These are phyloP conservation scores for Scaptomyza hsui DNA, from an alignment of 1,140 invertebrate genomes.

Conservation along the genomic window DNA sequence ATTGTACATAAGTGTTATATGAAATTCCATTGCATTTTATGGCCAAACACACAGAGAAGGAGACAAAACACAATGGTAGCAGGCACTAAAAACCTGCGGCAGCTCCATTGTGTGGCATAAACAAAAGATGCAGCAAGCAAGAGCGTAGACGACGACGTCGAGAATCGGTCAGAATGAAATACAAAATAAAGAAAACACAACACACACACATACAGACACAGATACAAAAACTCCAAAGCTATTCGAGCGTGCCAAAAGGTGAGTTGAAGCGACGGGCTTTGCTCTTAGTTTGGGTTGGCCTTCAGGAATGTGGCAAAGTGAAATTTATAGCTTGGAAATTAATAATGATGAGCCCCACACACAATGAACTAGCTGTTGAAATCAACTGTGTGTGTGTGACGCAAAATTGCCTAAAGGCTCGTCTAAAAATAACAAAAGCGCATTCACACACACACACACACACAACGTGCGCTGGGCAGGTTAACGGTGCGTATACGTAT, in stretches of 20 bases:
- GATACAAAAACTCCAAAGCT: slow-evolving; percentile 45
- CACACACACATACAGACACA: neutral
- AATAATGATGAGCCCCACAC: slow-evolving; percentile 72
- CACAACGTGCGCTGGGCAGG: slow-evolving; percentile 6
- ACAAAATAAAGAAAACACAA: slow-evolving; percentile 1
- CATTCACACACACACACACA: no score
- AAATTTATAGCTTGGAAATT: slow-evolving; percentile 82
- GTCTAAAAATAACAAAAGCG: slow-evolving; percentile 43
- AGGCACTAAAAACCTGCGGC: slow-evolving; percentile 77
- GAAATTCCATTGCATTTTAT: slow-evolving; percentile 82
- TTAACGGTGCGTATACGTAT: slow-evolving; percentile 46
- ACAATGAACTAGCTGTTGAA: slow-evolving; percentile 69
- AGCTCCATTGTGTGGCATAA: slow-evolving; percentile 76
- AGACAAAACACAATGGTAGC: slow-evolving; percentile 55
- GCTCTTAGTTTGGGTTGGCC: slow-evolving; percentile 43
- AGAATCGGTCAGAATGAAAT: slow-evolving; percentile 70
- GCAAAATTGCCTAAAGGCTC: slow-evolving; percentile 32
- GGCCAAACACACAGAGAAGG: slow-evolving; percentile 28
- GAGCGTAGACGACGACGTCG: slow-evolving; percentile 40
- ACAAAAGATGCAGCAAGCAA: slow-evolving; percentile 71
- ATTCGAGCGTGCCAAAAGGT: slow-evolving; percentile 74
- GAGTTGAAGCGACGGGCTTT: slow-evolving; percentile 23
- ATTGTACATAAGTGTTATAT: slow-evolving; percentile 49
- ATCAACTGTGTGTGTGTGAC: slow-evolving; percentile 34
- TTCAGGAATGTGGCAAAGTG: slow-evolving; percentile 78